phyloP scores from a whole-genome alignment of 2,113 vertebrate genomes.

The Anolis carolinensis region DNA sequence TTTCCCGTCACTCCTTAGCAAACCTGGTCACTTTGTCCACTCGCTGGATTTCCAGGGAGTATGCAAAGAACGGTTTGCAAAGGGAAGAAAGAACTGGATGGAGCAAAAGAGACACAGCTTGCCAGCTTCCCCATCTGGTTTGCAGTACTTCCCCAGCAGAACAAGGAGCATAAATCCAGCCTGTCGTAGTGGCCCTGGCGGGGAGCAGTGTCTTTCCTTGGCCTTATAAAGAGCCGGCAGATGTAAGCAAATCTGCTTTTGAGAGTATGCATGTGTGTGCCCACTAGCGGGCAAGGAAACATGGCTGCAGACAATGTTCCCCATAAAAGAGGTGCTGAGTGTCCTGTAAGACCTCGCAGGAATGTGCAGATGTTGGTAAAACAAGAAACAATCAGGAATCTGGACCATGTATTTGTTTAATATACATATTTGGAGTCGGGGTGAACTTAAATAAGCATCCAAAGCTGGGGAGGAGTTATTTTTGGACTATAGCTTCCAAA shows the following conservation, averaged over 20 bases:
- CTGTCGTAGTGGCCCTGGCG: background rate
- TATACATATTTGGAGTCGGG: too few relatives aligned
- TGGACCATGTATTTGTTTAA: background rate
- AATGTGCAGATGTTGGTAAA: background rate
- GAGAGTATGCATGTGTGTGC: background rate
- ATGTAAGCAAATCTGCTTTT: background rate
- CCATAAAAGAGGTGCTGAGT: background rate
- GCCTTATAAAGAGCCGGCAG: slow-evolving; percentile 16
- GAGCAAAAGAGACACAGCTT: background rate
- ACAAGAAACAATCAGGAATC: background rate
- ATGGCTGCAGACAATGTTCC: background rate
- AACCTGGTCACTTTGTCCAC: background rate
- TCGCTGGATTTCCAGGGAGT: background rate
- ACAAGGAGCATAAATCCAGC: slow-evolving; percentile 31
- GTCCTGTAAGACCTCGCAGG: too few relatives aligned
- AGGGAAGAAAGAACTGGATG: background rate
- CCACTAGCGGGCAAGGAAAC: background rate
- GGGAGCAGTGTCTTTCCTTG: slow-evolving; percentile 6
- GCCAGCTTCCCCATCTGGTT: slow-evolving; percentile 34
- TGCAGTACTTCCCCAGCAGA: slow-evolving; percentile 11
- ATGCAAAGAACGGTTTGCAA: background rate
- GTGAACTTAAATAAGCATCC: background rate
- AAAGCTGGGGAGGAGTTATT: background rate
- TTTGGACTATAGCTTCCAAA: background rate
- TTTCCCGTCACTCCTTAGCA: background rate